phyloP scores from a whole-genome alignment of 2,888 invertebrate species.

The Oligia fasciuncula region DNA sequence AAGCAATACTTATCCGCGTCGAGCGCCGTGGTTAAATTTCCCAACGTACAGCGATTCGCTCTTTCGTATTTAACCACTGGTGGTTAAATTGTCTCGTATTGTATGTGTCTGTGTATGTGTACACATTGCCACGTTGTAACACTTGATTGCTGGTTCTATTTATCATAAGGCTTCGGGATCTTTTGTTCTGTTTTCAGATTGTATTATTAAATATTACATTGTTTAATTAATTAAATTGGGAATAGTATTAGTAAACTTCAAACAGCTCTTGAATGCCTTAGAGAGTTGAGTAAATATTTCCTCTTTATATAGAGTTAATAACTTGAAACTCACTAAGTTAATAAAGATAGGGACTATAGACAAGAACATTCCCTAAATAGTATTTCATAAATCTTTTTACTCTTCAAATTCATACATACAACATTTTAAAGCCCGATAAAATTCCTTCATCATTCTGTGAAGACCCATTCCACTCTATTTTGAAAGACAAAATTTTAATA shows the following conservation, averaged over 20 bases:
- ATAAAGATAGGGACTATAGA: conserved; percentile 41
- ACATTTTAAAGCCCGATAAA: conserved; percentile 25
- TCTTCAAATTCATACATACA: conserved; percentile 21
- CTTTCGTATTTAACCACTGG: conserved; percentile 85
- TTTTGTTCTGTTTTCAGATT: conserved; percentile 16
- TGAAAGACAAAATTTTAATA: conserved; percentile 45
- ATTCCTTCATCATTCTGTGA: conserved; percentile 24
- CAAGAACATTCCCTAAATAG: conserved; percentile 30
- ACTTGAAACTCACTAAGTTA: conserved; percentile 40
- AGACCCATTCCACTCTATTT: conserved; percentile 33
- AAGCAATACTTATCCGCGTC: conserved; percentile 80
- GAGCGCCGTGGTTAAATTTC: conserved; percentile 84
- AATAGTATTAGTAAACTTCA: conserved; percentile 16
- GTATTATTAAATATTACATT: conserved; percentile 5
- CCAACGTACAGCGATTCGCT: conserved; percentile 83
- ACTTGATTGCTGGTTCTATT: conserved; percentile 41
- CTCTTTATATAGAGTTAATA: conserved; percentile 24
- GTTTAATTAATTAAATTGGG: conserved; percentile 14
- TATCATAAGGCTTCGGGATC: conserved; percentile 26
- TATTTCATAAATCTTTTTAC: conserved; percentile 41
- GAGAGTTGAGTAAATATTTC: conserved; percentile 23
- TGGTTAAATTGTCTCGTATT: conserved; percentile 76
- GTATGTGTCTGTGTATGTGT: conserved; percentile 53
- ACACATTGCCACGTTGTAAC: conserved; percentile 52
- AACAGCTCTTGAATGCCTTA: conserved; percentile 12